phyloP scores from a whole-genome alignment of 2,113 vertebrate genomes.

The Seriola rivoliana region DNA sequence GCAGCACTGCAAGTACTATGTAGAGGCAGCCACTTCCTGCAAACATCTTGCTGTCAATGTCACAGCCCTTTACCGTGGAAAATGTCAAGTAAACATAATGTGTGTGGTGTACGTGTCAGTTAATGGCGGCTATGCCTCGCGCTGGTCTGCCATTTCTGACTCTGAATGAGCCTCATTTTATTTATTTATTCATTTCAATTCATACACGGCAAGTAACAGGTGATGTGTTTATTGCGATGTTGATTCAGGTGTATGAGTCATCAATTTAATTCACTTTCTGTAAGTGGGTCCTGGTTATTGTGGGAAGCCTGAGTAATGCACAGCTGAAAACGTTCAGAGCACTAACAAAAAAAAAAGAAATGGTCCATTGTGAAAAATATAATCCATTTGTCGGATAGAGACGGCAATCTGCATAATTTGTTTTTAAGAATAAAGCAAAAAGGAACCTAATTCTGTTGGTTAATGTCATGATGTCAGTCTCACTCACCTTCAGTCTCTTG shows the following conservation, averaged over 20 bases:
- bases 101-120: neutral
- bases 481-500: slow-evolving; percentile 80
- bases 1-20: neutral
- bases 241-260: slow-evolving; percentile 39
- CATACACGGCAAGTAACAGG: slow-evolving; percentile 1
- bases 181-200: slow-evolving; percentile 12
- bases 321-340: slow-evolving; percentile 4
- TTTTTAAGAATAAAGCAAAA: neutral
- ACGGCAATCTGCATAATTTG: slow-evolving; percentile 15
- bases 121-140: neutral
- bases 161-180: slow-evolving; percentile 18
- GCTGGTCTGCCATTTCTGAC: neutral
- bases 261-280: slow-evolving; percentile 27
- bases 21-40: neutral
- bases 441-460: neutral
- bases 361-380: neutral
- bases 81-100: slow-evolving; percentile 12
- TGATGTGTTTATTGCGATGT: neutral
- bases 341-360: slow-evolving; percentile 15
- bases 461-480: neutral
- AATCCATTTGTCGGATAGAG: neutral
- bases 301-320: slow-evolving; percentile 6
- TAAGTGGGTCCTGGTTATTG: slow-evolving; percentile 12
- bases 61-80: slow-evolving; percentile 16
- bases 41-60: neutral